Evolutionary conservation across 2,113 vertebrate species (phyloP), one percentile per base, ranked within the genome.

Genomic region (Amphiprion percula): DNA sequence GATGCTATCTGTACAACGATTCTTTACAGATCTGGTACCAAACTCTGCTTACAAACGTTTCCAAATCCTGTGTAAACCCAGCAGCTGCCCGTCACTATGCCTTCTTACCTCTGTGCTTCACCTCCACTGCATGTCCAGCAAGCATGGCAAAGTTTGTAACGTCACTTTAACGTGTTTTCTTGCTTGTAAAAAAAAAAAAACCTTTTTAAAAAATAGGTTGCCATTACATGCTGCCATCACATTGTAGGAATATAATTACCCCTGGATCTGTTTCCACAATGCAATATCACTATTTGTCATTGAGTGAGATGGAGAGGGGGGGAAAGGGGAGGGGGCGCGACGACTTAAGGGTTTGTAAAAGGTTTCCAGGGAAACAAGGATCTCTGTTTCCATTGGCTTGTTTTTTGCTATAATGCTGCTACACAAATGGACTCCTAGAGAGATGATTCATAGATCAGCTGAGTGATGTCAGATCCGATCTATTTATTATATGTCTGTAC

Each of bases 401-500:
- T 89, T 87, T 26, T 88, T 91, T 89, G 91, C 91, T 92, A 68
- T 91, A 88, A 91, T 93, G 93, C 93, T 94, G 93, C 93, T 94
- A 94, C 83, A 92, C 82, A 92, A 91, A 91, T 88, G 91, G 89
- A 93, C 90, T 92, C 89, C 50, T 90, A 91, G 90, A 92, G 88
- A 92, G 89, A 88, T 91, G 90, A 92, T 91, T 91, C 64, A 90
- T 91, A 93, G 90, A 88, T 92, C 90, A 86, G 84, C 96, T 96
- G 95, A 97, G 96, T 93, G 94, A 96, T 94, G 93, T 95, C 94
- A 95, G 95, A 96, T 93, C 92, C 90, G 96, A 96, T 97, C 97
- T 94, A 92, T 98, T 97, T 97, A 99, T 97, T 97, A 94, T 97
- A 97, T 96, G 97, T 96, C 96, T 98, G 97, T 97, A 97, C 96